phyloP scores from a whole-genome alignment of 2,113 vertebrate genomes.

The Craseonycteris thonglongyai region DNA sequence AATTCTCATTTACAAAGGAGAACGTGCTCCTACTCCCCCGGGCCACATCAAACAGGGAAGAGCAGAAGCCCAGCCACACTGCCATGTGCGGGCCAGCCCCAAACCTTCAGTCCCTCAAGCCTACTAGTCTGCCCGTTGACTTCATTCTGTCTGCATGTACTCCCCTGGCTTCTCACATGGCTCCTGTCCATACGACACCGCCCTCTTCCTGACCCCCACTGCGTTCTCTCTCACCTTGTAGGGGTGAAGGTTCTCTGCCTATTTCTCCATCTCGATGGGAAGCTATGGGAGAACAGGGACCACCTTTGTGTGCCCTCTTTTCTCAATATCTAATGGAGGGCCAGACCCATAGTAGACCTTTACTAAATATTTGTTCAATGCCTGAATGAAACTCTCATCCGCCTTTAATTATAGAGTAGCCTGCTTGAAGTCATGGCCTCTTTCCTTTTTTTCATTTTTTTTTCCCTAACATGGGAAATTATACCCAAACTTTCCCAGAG shows the following conservation, averaged over 20 bases:
- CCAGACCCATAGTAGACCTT: background rate
- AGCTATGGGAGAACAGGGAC: background rate
- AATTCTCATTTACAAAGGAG: constrained; percentile 22
- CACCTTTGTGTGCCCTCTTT: background rate
- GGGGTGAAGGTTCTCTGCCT: background rate
- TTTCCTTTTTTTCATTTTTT: background rate
- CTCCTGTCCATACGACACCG: background rate
- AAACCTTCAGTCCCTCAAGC: background rate
- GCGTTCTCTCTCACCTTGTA: background rate
- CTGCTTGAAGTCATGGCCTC: background rate
- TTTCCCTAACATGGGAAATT: constrained; percentile 27
- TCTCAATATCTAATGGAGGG: background rate
- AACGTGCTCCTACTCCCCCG: background rate
- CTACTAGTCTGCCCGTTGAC: too few relatives aligned
- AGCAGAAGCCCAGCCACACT: too few relatives aligned
- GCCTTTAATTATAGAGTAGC: constrained; percentile 36
- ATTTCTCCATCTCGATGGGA: background rate
- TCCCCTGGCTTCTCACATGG: rapidly evolving
- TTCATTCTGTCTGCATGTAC: background rate
- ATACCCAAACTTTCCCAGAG: constrained; percentile 22
- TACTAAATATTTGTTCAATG: constrained; percentile 42
- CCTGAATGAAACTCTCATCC: constrained; percentile 46
- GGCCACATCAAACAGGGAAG: background rate
- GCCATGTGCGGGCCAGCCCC: background rate
- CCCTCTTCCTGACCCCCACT: rapidly evolving